Evolutionary conservation across 2,797 vertebrate species (phyloP).

Genomic region (Brachyalestes nurse): DNA sequence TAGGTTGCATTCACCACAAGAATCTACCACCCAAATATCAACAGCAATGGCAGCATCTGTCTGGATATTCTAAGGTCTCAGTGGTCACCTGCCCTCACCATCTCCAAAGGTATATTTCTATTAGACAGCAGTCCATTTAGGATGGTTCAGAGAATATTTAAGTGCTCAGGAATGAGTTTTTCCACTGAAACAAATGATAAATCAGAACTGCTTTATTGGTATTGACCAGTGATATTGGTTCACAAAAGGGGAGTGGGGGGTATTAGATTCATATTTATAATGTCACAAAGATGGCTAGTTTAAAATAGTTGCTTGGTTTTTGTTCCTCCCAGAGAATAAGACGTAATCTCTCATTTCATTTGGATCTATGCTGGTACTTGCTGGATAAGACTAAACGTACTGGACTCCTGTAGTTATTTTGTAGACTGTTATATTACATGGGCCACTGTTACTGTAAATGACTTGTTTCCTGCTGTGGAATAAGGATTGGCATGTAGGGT

Average conservation of each 20-base stretch:
- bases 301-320: background rate
- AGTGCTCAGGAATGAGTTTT: background rate
- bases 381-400: background rate
- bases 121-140: background rate
- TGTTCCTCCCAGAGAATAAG: background rate
- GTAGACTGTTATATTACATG: background rate
- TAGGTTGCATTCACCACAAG: slow-evolving; percentile 87
- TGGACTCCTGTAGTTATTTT: background rate
- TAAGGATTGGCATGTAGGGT: background rate
- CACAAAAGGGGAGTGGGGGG: background rate
- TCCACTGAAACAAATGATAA: background rate
- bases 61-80: slow-evolving; percentile 83
- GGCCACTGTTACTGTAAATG: background rate
- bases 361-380: background rate
- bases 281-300: background rate
- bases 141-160: background rate
- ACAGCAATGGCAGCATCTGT: slow-evolving; percentile 72
- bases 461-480: background rate
- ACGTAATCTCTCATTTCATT: background rate
- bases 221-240: background rate
- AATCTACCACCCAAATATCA: slow-evolving; percentile 80
- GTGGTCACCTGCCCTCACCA: slow-evolving; percentile 86
- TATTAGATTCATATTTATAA: background rate
- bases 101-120: slow-evolving; percentile 83
- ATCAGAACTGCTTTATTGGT: background rate